phyloP scores from a whole-genome alignment of 2,113 vertebrate genomes.

The Cranoglanis bouderius region DNA sequence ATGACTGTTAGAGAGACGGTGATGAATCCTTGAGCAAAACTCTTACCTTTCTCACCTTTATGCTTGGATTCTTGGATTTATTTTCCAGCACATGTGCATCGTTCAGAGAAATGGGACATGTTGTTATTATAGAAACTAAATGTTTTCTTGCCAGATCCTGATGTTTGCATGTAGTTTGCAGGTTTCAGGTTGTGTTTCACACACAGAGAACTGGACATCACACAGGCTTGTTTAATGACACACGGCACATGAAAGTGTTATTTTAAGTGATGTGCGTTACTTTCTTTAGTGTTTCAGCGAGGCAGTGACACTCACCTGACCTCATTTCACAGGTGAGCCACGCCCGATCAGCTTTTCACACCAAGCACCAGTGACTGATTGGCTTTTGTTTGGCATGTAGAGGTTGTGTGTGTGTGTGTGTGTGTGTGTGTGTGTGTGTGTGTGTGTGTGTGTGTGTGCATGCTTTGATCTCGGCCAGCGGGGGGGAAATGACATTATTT shows the following conservation, averaged over 20 bases:
- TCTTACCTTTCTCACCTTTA: not conserved
- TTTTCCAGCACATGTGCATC: not conserved
- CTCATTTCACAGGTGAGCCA: constrained; percentile 55
- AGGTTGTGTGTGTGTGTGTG: constrained; percentile 41
- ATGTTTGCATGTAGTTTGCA: constrained; percentile 16
- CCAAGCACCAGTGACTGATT: constrained; percentile 53
- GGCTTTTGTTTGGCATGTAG: constrained; percentile 58
- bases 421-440: constrained; percentile 36
- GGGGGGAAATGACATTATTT: constrained; percentile 60
- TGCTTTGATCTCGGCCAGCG: constrained; percentile 56
- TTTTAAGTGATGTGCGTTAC: not conserved
- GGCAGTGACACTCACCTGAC: constrained; percentile 47
- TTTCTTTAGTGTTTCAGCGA: constrained; percentile 12
- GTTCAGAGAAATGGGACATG: not conserved
- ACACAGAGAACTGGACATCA: not conserved
- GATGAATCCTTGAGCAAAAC: not conserved
- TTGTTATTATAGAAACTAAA: not conserved
- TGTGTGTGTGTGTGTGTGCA: constrained; percentile 15
- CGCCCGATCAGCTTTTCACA: constrained; percentile 40
- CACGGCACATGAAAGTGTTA: constrained; percentile 2
- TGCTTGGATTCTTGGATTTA: not conserved
- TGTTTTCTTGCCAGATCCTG: not conserved
- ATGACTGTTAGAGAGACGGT: not conserved
- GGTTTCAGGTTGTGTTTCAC: constrained; percentile 23
- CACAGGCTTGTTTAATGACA: constrained; percentile 5